phyloP scores from a whole-genome alignment of 2,888 invertebrate species.

The Macrophya alboannulata region DNA sequence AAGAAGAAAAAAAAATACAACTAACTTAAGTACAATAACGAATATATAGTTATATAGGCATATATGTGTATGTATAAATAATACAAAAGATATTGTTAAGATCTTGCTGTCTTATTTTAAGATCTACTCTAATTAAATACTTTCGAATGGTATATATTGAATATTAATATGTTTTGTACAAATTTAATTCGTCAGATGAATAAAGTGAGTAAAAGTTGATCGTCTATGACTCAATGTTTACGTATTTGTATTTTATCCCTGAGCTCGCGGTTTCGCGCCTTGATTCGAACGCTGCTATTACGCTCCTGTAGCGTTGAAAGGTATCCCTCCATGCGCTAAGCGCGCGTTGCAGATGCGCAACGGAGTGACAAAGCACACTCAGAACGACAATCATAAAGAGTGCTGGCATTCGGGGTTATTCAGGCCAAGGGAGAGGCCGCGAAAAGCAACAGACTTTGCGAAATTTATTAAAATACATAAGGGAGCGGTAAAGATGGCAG shows the following conservation, averaged over 20 bases:
- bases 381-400: not conserved
- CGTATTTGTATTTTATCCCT: not conserved
- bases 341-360: not conserved
- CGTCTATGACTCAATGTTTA: not conserved
- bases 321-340: not conserved
- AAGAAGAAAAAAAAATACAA: too few species aligned
- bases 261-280: not conserved
- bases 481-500: slow-evolving; percentile 32
- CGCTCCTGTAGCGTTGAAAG: not conserved
- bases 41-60: too few species aligned
- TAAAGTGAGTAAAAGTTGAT: not conserved
- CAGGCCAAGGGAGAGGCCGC: slow-evolving; percentile 5
- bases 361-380: not conserved
- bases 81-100: too few species aligned
- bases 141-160: too few species aligned
- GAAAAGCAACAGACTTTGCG: not conserved
- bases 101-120: too few species aligned
- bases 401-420: not conserved
- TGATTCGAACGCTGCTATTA: not conserved
- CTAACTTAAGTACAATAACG: too few species aligned
- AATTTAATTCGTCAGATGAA: too few species aligned
- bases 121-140: too few species aligned
- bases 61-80: too few species aligned
- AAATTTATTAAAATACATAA: not conserved
- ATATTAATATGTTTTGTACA: too few species aligned